Evolutionary conservation across 2,113 vertebrate species (phyloP), one percentile per base, ranked within the genome.

Genomic region (Nannobrachium achirus): DNA sequence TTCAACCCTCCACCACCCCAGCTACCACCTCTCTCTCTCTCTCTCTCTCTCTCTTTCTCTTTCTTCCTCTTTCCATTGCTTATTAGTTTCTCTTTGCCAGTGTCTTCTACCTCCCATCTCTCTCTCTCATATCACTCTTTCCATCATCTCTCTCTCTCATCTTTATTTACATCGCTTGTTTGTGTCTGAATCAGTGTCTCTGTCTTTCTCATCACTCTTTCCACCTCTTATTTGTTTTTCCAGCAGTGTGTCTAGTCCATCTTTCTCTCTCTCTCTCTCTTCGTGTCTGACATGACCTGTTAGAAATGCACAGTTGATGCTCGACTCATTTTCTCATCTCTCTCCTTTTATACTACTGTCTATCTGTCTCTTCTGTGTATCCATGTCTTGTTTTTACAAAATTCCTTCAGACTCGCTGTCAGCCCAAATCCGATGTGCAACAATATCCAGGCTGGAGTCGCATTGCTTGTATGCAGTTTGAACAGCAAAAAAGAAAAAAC

Each of bases 251-350:
- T 33, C 25, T 33, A 33, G 25, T 33, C 3, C 2, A 33, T 33
- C 25, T 33, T 10, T 56, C 53, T 56, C 53, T 56, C 53, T 38
- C 53, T 56, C 53, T 38, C 53, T 53, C 51, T 53, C 51, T 53
- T 10, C 18, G 20, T 56, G 20, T 56, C 53, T 38, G 11, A 38
- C 20, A n/a, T n/a, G n/a, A n/a, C n/a, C n/a, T n/a, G 6, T 6
- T 9, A 25, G 20, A 25, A 25, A 25, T 1, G 20, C 20, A 25
- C 20, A 25, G 20, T 25, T 25, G 20, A 25, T 25, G 20, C 20
- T 25, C 4, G 2, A 33, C 14, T 9, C 33, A 41, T 13, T 38
- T 39, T 58, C n/a, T 58, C 39, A 8, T 44, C 16, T 44, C 16
- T 44, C 38, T 44, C 38, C 10, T 8, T 42, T 16, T 56, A 4